These are phyloP conservation scores for Pristionchus maxplancki DNA, from an alignment of 2,888 invertebrate genomes.

Conservation along the genomic window DNA sequence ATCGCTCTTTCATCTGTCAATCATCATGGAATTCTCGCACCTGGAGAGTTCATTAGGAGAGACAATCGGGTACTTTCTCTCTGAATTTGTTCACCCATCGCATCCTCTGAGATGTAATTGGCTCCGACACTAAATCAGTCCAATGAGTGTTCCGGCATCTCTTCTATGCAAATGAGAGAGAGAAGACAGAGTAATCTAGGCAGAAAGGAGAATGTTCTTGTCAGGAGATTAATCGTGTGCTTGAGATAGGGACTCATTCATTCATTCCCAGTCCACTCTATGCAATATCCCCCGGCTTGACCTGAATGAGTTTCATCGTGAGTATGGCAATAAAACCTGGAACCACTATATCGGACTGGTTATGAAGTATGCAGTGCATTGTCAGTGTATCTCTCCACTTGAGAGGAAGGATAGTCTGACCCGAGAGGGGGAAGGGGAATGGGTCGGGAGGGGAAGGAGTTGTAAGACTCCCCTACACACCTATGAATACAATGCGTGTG, in stretches of 20 bases:
- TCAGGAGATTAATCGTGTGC: slow-evolving; percentile 32
- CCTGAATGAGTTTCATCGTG: not conserved
- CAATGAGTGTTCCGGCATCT: slow-evolving; percentile 35
- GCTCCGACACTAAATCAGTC: slow-evolving; percentile 37
- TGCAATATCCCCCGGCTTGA: slow-evolving; percentile 32
- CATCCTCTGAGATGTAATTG: not conserved
- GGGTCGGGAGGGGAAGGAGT: slow-evolving; percentile 1
- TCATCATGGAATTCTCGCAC: slow-evolving; percentile 17
- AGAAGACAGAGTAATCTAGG: slow-evolving; percentile 25
- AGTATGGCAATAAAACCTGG: slow-evolving; percentile 35
- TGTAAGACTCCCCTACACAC: slow-evolving; percentile 1
- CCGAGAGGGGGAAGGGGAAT: not conserved
- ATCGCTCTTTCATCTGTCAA: slow-evolving; percentile 20
- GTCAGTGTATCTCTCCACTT: not conserved
- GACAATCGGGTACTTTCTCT: not conserved
- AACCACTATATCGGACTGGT: slow-evolving; percentile 25
- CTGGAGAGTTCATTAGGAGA: slow-evolving; percentile 24
- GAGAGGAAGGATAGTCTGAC: not conserved
- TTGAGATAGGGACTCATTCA: slow-evolving; percentile 1
- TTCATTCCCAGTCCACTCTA: not conserved
- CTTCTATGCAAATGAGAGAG: not conserved
- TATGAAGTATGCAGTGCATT: slow-evolving; percentile 31
- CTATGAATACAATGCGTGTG: slow-evolving; percentile 41
- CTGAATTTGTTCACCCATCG: slow-evolving; percentile 23
- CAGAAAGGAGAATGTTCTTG: slow-evolving; percentile 29